phyloP scores from a whole-genome alignment of 2,113 vertebrate species.

The Periophthalmus modestus region DNA sequence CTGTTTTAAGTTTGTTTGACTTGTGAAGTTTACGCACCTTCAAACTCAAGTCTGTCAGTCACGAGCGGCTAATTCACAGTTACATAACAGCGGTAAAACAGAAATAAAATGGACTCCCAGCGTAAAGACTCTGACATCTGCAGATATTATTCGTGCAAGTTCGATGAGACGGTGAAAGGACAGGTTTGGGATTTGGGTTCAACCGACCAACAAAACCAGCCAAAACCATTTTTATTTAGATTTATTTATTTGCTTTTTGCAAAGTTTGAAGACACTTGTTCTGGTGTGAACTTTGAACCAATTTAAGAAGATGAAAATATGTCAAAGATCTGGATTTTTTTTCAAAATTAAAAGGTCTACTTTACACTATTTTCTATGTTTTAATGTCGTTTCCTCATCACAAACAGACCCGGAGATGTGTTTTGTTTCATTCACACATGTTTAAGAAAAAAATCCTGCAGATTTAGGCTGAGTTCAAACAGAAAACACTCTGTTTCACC shows the following conservation, averaged over 20 bases:
- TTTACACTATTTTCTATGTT: too few species aligned
- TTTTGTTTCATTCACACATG: too few species aligned
- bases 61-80: not conserved
- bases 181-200: not conserved
- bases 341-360: too few species aligned
- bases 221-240: not conserved
- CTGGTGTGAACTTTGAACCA: not conserved
- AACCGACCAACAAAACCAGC: not conserved
- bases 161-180: not conserved
- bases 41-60: not conserved
- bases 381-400: too few species aligned
- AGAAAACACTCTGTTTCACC: too few species aligned
- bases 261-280: not conserved
- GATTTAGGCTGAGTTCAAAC: too few species aligned
- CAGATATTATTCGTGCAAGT: not conserved
- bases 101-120: too few species aligned
- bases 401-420: too few species aligned
- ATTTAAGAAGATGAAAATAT: not conserved
- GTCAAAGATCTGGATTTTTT: not conserved
- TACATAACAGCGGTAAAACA: not conserved
- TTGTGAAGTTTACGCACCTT: not conserved
- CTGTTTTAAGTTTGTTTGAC: constrained; percentile 39
- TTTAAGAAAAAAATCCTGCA: too few species aligned
- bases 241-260: too few species aligned
- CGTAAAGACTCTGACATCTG: too few species aligned